Base-by-base conservation (phyloP, 2,888 invertebrate genomes). In the Xestia xanthographa region DNA sequence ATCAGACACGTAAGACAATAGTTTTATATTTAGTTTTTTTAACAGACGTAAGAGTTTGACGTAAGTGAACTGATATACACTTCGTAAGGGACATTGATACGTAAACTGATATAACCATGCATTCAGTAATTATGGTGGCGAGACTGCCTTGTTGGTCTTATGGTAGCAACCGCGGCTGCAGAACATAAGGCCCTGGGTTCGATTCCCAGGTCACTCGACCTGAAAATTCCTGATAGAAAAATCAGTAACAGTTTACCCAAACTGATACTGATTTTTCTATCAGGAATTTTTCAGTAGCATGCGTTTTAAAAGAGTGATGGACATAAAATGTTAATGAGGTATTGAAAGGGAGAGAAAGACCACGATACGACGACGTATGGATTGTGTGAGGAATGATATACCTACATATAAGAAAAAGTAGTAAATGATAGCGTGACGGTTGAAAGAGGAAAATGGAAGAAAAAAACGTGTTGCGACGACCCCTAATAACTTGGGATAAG, bases 11-110 rank as follows among this genome's bases (percentile, higher is more conserved):
- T 58, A 71, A 43, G 41, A 26, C 65, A 71, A 50, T 50, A 26
- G 26, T 50, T 71, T 79, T 77, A 58, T 77, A 65, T 77, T 26
- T 5, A 41, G 12, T 68, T 48, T 41, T 74, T 65, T 22, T 79
- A 41, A 48, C 17, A 17, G 34, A 58, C 43, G 79, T 56, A 56
- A 70, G 45, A 48, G 29, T 56, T 77, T 70, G 45, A 78, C 71
- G 29, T 70, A 34, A 2, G n/a, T 78, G 43, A 63, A n/a, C 41
- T 41, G 9, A 17, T 41, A 41, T 5, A 20, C 8, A 17, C 9
- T 41, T 41, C 20, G n/a, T 63, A 22, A 38, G 22, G 12, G 3
- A 22, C 34, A 22, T 34, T 41, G 41, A 41, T 14, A n/a, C 5
- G 41, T n/a, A 63, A 41, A 34, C 38, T 22, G 62, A 63, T 63